These are phyloP conservation scores for Nomada lathburiana DNA, from an alignment of 2,888 invertebrate genomes.

Conservation along the genomic window DNA sequence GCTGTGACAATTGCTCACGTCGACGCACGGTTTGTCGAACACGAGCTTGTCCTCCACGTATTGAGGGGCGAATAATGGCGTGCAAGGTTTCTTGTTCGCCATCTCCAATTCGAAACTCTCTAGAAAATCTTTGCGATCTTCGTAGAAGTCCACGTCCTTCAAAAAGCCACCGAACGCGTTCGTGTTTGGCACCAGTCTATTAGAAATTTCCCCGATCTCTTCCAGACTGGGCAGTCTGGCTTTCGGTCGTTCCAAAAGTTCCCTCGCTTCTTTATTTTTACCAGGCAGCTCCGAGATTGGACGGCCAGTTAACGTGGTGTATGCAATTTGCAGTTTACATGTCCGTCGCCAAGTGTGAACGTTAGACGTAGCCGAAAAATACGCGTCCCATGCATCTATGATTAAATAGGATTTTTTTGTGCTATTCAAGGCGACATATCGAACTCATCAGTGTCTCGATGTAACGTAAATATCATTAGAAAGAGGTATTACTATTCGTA, in stretches of 20 bases:
- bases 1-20: not conserved
- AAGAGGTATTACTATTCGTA: no score
- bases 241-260: slow-evolving; percentile 35
- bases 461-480: no score
- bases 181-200: slow-evolving; percentile 61
- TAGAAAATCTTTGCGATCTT: slow-evolving; percentile 72
- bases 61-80: slow-evolving; percentile 44
- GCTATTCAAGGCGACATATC: no score
- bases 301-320: slow-evolving; percentile 77
- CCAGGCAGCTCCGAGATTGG: not conserved
- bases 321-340: slow-evolving; percentile 88
- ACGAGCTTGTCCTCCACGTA: slow-evolving; percentile 67
- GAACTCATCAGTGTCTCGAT: not conserved
- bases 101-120: slow-evolving; percentile 64
- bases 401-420: slow-evolving; percentile 19
- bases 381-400: slow-evolving; percentile 52
- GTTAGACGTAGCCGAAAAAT: slow-evolving; percentile 66
- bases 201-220: slow-evolving; percentile 67
- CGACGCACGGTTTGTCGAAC: slow-evolving; percentile 51
- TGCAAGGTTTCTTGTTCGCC: slow-evolving; percentile 30
- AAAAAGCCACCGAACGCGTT: slow-evolving; percentile 71
- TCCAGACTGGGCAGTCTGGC: slow-evolving; percentile 64
- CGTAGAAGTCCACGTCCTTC: slow-evolving; percentile 57
- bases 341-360: slow-evolving; percentile 87
- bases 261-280: slow-evolving; percentile 11